A percentile compares a stretch with the other conserved stretches of the same genome.
Evolutionary conservation across 1,140 invertebrate genomes (phyloP).

Genomic region (Mizuhopecten yessoensis): DNA sequence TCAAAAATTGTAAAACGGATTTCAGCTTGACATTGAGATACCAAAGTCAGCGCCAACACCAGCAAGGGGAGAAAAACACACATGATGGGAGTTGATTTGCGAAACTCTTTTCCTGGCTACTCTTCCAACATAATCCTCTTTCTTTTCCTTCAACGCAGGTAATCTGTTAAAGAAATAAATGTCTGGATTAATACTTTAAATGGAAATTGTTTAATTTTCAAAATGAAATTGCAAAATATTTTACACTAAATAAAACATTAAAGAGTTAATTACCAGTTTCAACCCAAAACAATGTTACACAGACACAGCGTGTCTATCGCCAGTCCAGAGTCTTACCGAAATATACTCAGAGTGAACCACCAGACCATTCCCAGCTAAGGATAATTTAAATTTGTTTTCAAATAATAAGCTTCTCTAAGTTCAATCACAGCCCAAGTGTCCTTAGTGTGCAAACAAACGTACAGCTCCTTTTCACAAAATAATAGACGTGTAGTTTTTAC

Average conservation of each 20-base stretch:
- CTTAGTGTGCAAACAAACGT: background rate
- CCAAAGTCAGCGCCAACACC: background rate
- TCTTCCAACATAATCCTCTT: slow-evolving; percentile 2
- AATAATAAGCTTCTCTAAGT: background rate
- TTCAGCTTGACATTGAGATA: background rate
- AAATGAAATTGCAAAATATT: too few relatives aligned
- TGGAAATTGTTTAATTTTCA: background rate
- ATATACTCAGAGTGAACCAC: too few relatives aligned
- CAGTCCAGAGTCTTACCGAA: background rate
- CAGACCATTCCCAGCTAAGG: too few relatives aligned
- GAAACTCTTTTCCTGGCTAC: background rate
- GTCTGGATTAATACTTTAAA: background rate
- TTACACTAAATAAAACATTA: too few relatives aligned
- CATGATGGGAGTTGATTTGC: background rate
- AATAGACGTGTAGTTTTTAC: background rate
- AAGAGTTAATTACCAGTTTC: too few relatives aligned
- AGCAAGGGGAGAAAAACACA: background rate
- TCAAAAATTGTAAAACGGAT: slow-evolving; percentile 58
- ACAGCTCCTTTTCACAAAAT: slow-evolving; percentile 1
- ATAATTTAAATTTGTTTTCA: slow-evolving; percentile 11
- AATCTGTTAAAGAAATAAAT: background rate
- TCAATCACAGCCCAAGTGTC: slow-evolving; percentile 11
- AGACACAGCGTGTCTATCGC: too few relatives aligned
- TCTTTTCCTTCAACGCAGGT: background rate
- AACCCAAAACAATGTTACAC: too few relatives aligned